Percentiles rank a stretch among this genome's conserved stretches.
Conservation (phyloP, 2,113 vertebrate species). For the Pheucticus melanocephalus region DNA sequence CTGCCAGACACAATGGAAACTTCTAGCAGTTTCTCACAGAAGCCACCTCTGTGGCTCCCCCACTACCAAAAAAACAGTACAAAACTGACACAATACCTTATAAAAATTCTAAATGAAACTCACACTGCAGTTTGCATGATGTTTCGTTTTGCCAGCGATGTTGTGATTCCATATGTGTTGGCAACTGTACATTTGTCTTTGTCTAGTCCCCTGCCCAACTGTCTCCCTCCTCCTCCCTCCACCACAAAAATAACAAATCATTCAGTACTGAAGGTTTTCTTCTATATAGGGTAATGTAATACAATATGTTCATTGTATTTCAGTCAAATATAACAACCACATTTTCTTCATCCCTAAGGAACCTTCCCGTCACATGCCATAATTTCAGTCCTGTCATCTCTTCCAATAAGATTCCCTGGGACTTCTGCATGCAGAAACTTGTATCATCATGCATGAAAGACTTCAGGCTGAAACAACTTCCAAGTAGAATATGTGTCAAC, state of each 20-base stretch:
- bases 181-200: not conserved
- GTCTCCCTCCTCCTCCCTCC: not conserved
- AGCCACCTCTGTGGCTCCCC: not conserved
- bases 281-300: not conserved
- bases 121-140: not conserved
- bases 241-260: not conserved
- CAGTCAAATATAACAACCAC: not conserved
- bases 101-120: slow-evolving; percentile 32
- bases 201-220: not conserved
- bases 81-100: not conserved
- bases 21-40: not conserved
- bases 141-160: not conserved
- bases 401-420: not conserved
- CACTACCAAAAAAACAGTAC: not conserved
- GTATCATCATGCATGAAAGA: not conserved
- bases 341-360: not conserved
- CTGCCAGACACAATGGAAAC: not conserved
- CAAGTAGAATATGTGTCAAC: not conserved
- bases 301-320: not conserved
- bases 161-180: slow-evolving; percentile 42
- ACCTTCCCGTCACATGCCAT: not conserved
- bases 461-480: not conserved
- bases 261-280: not conserved
- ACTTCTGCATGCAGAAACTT: not conserved
- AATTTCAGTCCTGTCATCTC: not conserved